Conservation (phyloP, 2,888 invertebrate species). For the Pilophorus perplexus region DNA sequence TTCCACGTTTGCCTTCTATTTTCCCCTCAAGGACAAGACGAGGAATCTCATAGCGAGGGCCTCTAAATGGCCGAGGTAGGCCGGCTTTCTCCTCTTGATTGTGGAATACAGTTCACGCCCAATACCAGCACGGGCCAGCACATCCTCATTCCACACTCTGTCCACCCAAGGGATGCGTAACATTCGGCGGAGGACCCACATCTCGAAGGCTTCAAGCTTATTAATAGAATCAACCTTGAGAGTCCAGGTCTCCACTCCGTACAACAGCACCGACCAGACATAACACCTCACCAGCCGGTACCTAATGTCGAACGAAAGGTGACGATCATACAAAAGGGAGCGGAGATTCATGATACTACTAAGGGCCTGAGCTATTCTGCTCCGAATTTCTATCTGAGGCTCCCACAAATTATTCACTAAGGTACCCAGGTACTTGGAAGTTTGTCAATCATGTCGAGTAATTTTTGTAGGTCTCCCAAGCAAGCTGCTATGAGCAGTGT, state of each 20-base stretch:
- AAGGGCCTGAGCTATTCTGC: neutral
- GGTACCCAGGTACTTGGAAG: neutral
- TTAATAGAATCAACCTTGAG: neutral
- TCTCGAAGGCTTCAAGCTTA: neutral
- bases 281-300: no score
- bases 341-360: neutral
- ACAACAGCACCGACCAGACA: neutral
- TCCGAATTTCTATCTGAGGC: neutral
- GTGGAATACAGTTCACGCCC: no score
- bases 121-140: no score
- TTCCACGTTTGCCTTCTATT: neutral
- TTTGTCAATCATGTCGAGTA: neutral
- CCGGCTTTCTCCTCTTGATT: no score
- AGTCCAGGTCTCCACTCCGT: conserved; percentile 6
- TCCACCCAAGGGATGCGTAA: neutral
- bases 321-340: no score
- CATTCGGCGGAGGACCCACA: neutral
- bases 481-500: neutral
- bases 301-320: no score
- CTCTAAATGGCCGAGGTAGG: neutral
- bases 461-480: neutral
- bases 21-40: neutral
- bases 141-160: no score
- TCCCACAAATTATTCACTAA: neutral
- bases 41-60: neutral